These are phyloP conservation scores for Todiramphus chloris DNA, from an alignment of 2,113 vertebrate species.

Conservation along the genomic window DNA sequence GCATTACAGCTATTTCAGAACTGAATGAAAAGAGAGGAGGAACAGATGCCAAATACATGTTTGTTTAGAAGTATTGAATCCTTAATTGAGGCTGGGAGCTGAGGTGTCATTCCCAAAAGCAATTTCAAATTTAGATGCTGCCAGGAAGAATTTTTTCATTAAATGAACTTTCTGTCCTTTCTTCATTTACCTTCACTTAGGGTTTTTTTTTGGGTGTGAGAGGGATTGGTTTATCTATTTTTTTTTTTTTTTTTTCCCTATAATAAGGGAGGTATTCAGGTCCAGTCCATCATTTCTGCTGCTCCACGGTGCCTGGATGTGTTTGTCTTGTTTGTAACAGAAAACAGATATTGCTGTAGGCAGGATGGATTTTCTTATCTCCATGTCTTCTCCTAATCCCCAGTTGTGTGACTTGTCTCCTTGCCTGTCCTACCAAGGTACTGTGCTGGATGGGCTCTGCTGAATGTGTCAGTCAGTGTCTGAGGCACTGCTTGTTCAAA, in stretches of 20 bases:
- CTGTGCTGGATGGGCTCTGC: background rate
- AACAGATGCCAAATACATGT: background rate
- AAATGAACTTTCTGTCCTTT: background rate
- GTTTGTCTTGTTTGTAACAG: background rate
- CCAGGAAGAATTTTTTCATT: background rate
- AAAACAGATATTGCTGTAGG: background rate
- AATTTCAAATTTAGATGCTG: background rate
- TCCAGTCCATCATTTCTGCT: background rate
- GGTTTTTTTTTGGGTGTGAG: background rate
- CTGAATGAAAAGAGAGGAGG: background rate
- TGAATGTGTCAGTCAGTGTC: background rate
- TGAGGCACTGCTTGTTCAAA: background rate
- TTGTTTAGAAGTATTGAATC: conserved; percentile 2
- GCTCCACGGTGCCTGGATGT: background rate
- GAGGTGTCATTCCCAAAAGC: conserved; percentile 5
- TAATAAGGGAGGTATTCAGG: background rate
- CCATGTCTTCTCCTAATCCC: background rate
- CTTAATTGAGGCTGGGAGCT: background rate
- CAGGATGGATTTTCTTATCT: conserved; percentile 21
- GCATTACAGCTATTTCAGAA: background rate
- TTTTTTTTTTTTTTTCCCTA: background rate
- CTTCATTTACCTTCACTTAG: background rate
- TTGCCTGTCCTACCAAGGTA: background rate
- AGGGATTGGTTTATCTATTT: background rate
- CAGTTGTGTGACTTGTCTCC: background rate